Base-by-base conservation (phyloP, 2,888 invertebrate species). In the Erannis defoliaria region DNA sequence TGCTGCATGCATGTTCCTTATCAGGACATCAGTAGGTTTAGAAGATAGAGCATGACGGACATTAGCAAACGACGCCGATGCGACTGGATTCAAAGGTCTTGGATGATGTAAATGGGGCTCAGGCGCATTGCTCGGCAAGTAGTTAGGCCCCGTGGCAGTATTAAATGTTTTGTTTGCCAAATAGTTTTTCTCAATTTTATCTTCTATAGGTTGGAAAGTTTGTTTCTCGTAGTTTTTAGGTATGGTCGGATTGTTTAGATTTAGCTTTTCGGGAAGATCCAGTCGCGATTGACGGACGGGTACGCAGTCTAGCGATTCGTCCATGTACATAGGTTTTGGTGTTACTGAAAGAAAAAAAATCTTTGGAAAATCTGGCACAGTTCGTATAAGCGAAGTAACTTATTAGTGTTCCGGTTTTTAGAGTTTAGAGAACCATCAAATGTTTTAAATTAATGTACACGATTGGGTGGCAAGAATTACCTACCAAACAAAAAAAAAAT, bases 211-310 rank as follows among this genome's bases (percentile, higher is more conserved):
- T 5, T 42, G 55, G 26, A 64, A 66, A 8, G 46, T 70, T 42
- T 69, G 67, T 54, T 74, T 73, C 35, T 75, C 70, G 56, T 64
- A 65, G 45, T 48, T 59, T 54, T 72, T 71, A 18, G 62, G 45
- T 5, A 66, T 46, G 33, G 51, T 62, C 40, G 62, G 46, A 65
- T 67, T 74, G 65, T 71, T 75, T 72, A 14, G 72, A 71, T 62
- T 75, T 45, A 35, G 67, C 26, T 70, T 77, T 12, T 78, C 82
- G 35, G 62, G 67, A 0, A 70, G 59, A 0, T 46, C 45, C 21
- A 73, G 73, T 0, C 85, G 81, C 0, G 90, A 78, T 59, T 91
- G 90, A 35, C 86, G 82, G 2, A 91, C 89, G 0, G 93, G 92
- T 0, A 92, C 81, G 54, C 81, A 76, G 50, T 93, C 93, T 55